Evolutionary conservation across 92 coral and sea anemone species (phyloP).

Genomic region (Nematostella vectensis): DNA sequence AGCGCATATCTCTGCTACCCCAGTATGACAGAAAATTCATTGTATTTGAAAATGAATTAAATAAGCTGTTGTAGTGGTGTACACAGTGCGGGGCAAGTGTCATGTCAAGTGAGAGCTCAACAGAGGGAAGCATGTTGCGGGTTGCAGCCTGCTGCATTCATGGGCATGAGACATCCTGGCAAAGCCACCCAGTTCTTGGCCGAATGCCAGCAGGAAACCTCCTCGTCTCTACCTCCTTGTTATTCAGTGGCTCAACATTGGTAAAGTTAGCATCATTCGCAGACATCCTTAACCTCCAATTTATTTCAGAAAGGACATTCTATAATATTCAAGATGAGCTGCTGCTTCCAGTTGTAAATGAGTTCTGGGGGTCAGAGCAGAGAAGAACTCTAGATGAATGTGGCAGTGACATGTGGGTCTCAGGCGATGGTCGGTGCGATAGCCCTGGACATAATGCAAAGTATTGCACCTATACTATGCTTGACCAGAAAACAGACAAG

Average conservation of each 20-base stretch:
- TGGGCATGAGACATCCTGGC: slow-evolving; percentile 25
- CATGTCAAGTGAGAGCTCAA: slow-evolving; percentile 7
- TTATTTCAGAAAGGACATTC: slow-evolving; percentile 23
- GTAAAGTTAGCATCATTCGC: slow-evolving; percentile 27
- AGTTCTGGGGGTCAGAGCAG: slow-evolving; percentile 41
- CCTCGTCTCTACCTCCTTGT: slow-evolving; percentile 33
- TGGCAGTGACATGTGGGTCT: slow-evolving; percentile 3
- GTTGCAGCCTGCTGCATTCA: slow-evolving; percentile 12
- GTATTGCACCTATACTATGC: slow-evolving; percentile 42
- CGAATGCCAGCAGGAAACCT: slow-evolving; percentile 29
- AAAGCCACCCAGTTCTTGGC: slow-evolving; percentile 29
- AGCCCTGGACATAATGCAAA: slow-evolving; percentile 56
- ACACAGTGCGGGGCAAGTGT: slow-evolving; percentile 14
- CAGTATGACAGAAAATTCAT: neutral
- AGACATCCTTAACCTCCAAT: slow-evolving; percentile 16
- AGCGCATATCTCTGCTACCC: neutral
- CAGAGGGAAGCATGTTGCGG: no score
- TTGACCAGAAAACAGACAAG: slow-evolving; percentile 31
- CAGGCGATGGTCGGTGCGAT: slow-evolving; percentile 45
- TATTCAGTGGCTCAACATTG: slow-evolving; percentile 39
- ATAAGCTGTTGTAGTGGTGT: neutral
- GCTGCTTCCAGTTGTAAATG: slow-evolving; percentile 37
- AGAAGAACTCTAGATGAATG: slow-evolving; percentile 5
- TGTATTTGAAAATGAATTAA: neutral
- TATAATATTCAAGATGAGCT: slow-evolving; percentile 21